Base-by-base conservation (phyloP, 2,797 vertebrate genomes). In the Coendou prehensilis region DNA sequence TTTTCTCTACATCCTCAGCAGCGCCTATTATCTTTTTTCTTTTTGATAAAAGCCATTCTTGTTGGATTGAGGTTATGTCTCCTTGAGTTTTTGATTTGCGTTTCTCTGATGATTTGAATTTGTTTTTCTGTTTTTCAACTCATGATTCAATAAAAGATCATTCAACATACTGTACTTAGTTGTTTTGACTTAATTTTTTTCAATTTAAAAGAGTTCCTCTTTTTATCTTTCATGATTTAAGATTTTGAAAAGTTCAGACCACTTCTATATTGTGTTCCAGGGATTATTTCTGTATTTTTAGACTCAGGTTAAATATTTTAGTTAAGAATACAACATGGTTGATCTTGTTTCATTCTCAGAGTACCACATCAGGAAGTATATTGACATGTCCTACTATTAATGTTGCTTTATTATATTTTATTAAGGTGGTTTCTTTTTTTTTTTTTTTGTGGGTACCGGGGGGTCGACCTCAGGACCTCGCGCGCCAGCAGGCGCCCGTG, bases 121-220 rank as follows among this genome's bases (percentile, higher is more conserved):
- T 93, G 5, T 30, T 87, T 18, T 23, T 82, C 73, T 89, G 80
- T 69, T 95, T 96, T 96, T 64, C 37, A 94, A 28, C 14, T 69
- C 11, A 87, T 15, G 7, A 69, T 37, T 91, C 54, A 94, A 13
- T 73, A 33, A 67, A 83, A 26, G n/a, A 71, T 89, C 41, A 95
- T 91, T 78, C 67, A 91, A 26, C 71, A 45, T 28, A 50, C 73
- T 76, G 26, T 17, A 50, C 13, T 92, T 81, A 59, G 5, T 45
- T 89, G 3, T 79, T 37, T 69, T 92, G 2, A 30, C 15, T 84
- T 95, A 71, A 52, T 85, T 78, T 91, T 50, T 92, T 82, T 56
- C 87, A 69, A 80, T 79, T n/a, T 89, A 61, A 54, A 89, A 54
- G 7, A 80, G 9, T 79, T 10, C 45, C 28, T 91, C 26, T 78